phyloP scores from a whole-genome alignment of 2,113 vertebrate species.

The Rhinolophus sinicus region DNA sequence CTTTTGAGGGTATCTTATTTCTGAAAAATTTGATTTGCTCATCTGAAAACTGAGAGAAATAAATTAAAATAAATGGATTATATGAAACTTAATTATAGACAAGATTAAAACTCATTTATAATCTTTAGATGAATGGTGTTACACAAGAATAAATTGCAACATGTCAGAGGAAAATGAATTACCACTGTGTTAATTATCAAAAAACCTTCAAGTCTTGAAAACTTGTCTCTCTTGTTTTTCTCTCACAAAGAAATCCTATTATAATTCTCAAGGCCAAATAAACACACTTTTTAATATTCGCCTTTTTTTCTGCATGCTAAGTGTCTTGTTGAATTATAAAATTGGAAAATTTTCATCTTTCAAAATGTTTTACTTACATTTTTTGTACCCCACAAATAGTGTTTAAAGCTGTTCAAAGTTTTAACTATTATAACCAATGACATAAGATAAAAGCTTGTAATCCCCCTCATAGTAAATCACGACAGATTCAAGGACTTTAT shows the following conservation, averaged over 20 bases:
- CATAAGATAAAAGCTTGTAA: constrained; percentile 36
- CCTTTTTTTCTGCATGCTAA: not conserved
- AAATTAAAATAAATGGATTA: not conserved
- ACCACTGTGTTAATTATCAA: constrained; percentile 18
- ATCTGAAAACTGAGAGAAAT: constrained; percentile 43
- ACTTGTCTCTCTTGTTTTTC: not conserved
- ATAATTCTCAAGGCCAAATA: constrained; percentile 45
- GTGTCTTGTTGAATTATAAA: constrained; percentile 24
- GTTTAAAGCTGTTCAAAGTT: constrained; percentile 50
- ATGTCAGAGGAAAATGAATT: not conserved
- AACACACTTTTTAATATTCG: not conserved
- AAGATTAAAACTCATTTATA: constrained; percentile 41
- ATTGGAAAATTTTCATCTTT: constrained; percentile 27
- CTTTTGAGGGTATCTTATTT: not conserved
- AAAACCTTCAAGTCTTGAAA: not conserved
- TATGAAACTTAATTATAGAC: constrained; percentile 20
- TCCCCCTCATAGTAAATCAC: constrained; percentile 44
- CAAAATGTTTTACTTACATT: constrained; percentile 37
- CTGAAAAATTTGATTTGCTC: constrained; percentile 16
- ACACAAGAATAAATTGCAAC: not conserved
- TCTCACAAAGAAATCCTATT: constrained; percentile 25
- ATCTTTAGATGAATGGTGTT: constrained; percentile 21
- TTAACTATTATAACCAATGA: constrained; percentile 52
- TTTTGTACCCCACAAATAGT: constrained; percentile 19
- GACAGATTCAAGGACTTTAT: not conserved